Evolutionary conservation across 2,888 invertebrate genomes (phyloP), one percentile per base, ranked within the genome.

Genomic region (Graphium colonna): DNA sequence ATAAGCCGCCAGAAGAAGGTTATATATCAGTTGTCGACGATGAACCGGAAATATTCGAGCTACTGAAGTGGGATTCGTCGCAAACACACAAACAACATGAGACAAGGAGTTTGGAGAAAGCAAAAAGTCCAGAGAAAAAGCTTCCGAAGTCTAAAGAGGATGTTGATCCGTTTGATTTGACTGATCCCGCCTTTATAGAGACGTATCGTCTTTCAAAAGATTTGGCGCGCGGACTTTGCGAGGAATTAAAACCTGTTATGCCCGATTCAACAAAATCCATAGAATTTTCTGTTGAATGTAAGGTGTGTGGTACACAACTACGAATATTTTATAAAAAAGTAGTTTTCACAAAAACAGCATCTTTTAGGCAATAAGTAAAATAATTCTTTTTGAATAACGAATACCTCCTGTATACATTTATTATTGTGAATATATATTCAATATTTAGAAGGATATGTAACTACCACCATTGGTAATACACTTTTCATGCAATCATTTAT

Each of bases 1-100:
- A 85, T 61, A 87, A 87, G 68, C 87, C 85, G 61, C 79, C 83
- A 54, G 87, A 87, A 62, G 87, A 87, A 60, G 76, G 81, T 50
- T 87, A 87, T 62, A 87, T 87, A 74, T 87, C 87, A 40, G 87
- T 87, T 48, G 87, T 87, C 49, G 87, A 87, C 47, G 87, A 87
- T 47, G 87, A 87, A 51, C 87, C 87, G 28, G 88, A 86, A 60
- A 80, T 87, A 65, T 84, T 87, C 50, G 83, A 87, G 63, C 67
- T 87, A 57, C 65, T 87, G n/a, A 87, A 87, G 64, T 87, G 87
- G 87, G 87, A 87, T 68, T 71, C 80, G 41, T 72, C 83, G 39
- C 85, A 84, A 64, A 45, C 66, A 56, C 68, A 68, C 48, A 68
- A 68, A 54, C 60, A 65, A 79, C 80, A 51, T 62, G 61, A 65